phyloP scores from a whole-genome alignment of 2,113 vertebrate genomes.

The Caranx melampygus region DNA sequence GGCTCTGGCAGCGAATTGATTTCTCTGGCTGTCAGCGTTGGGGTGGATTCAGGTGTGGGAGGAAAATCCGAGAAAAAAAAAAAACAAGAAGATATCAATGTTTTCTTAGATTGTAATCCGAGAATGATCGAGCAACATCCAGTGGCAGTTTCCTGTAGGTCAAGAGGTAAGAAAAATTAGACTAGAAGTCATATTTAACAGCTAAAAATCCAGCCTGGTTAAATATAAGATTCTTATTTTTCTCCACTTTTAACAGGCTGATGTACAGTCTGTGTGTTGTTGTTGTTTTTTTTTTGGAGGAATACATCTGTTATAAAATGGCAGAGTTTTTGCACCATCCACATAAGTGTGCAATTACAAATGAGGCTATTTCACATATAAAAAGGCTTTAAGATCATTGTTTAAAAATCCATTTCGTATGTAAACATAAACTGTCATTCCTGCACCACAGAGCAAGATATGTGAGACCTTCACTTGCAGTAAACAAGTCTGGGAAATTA shows the following conservation, averaged over 20 bases:
- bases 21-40: constrained; percentile 20
- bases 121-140: constrained; percentile 15
- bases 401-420: constrained; percentile 12
- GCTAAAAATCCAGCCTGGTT: background rate
- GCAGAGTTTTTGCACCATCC: constrained; percentile 8
- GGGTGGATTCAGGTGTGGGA: constrained; percentile 12
- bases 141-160: constrained; percentile 39
- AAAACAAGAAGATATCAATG: constrained; percentile 15
- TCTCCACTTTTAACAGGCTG: constrained; percentile 16
- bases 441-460: constrained; percentile 4
- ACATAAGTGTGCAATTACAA: constrained; percentile 42
- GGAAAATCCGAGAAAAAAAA: background rate
- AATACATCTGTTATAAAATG: constrained; percentile 31
- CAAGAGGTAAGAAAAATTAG: constrained; percentile 2
- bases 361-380: constrained; percentile 23
- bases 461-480: background rate
- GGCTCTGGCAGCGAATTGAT: constrained; percentile 28
- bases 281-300: background rate
- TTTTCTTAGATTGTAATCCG: background rate
- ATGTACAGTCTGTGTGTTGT: background rate
- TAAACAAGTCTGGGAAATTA: background rate
- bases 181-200: constrained; percentile 17
- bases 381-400: constrained; percentile 13
- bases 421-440: constrained; percentile 47
- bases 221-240: constrained; percentile 10